Base-by-base conservation (phyloP, 2,797 vertebrate genomes). In the Myotis myotis region DNA sequence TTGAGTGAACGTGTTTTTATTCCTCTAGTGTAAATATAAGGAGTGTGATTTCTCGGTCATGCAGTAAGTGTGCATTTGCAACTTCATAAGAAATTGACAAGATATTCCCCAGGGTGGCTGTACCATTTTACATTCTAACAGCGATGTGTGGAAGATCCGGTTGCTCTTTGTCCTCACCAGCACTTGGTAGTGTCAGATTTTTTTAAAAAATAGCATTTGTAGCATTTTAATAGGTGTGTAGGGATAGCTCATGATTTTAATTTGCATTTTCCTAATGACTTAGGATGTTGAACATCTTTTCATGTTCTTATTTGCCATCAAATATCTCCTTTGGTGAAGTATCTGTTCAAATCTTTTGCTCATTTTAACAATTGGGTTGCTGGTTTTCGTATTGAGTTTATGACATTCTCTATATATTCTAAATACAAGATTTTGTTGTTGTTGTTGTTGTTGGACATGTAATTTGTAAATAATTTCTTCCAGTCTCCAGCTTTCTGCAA, bases 181-280 rank as follows among this genome's bases (percentile, higher is more conserved):
- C 15, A 47, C 47, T 78, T 66, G 36, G 17, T 33, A 25, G 9
- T 96, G 78, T 70, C 49, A 12, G 12, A 47, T 82, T 70, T 22
- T 10, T 1, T 36, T 79, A 44, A 44, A 47, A 2, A 16, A 19
- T 33, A 62, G 1, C 13, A 25, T 64, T 36, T 71, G 62, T 72
- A 51, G 36, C 44, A 25, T 81, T 51, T 57, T 74, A 28, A 20
- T 23, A 22, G 6, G 3, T 23, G 0, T 66, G 2, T 47, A 62
- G 36, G 7, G 5, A 20, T n/a, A 20, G 4, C 17, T 92, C 19
- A 19, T 79, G 68, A 57, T 81, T 93, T 87, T 33, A 33, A 89
- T 83, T 91, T 91, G 41, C n/a, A 41, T 86, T 87, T 93, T 33
- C 10, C 55, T 91, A 64, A 78, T 86, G 64, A 70, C 44, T 80